Evolutionary conservation across 2,888 invertebrate genomes (phyloP).

Genomic region (Stenurella melanura): DNA sequence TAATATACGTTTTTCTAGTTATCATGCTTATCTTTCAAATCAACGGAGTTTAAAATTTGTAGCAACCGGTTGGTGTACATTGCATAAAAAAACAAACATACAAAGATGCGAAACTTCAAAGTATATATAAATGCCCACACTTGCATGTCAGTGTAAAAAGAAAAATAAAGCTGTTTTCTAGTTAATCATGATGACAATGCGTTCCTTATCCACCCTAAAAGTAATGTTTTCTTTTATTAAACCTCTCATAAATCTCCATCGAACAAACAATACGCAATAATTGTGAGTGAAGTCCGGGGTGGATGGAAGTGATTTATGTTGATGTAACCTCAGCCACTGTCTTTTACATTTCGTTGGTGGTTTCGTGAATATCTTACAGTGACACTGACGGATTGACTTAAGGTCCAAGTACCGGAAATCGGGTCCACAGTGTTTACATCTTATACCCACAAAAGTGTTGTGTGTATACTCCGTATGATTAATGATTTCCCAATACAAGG

Average conservation of each 20-base stretch:
- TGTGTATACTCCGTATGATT: slow-evolving; percentile 49
- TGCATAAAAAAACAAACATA: no score
- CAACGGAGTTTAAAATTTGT: no score
- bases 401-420: slow-evolving; percentile 57
- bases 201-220: slow-evolving; percentile 4
- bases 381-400: slow-evolving; percentile 62
- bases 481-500: slow-evolving; percentile 50
- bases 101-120: no score
- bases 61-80: no score
- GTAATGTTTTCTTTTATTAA: slow-evolving; percentile 46
- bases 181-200: slow-evolving; percentile 24
- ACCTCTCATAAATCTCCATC: slow-evolving; percentile 57
- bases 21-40: no score
- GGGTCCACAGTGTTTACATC: slow-evolving; percentile 55
- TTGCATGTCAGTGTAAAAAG: background rate
- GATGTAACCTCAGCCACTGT: slow-evolving; percentile 60
- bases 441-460: slow-evolving; percentile 44
- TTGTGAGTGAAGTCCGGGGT: slow-evolving; percentile 55
- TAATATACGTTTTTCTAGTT: no score
- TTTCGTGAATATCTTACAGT: slow-evolving; percentile 59
- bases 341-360: slow-evolving; percentile 61
- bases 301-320: slow-evolving; percentile 60
- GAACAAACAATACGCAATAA: slow-evolving; percentile 59
- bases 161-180: background rate
- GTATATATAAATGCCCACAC: no score